These are phyloP conservation scores for Cuculus canorus DNA, from an alignment of 2,797 vertebrate species.

Conservation along the genomic window DNA sequence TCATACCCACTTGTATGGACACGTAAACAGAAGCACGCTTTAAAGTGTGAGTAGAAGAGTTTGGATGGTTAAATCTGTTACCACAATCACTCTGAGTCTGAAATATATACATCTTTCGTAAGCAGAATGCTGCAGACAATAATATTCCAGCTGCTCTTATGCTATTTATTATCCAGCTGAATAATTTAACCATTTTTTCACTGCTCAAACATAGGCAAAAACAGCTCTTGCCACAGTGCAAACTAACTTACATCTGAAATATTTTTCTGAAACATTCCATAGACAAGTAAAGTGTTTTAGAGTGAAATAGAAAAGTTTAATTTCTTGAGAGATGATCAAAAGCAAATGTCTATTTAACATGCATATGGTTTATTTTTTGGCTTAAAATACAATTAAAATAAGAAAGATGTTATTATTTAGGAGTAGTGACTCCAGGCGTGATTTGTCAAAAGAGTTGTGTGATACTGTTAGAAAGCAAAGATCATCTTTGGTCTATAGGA, in stretches of 20 bases:
- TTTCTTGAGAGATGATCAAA: not conserved
- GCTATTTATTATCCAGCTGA: not conserved
- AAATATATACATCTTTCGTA: not conserved
- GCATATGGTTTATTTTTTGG: not conserved
- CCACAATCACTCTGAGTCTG: not conserved
- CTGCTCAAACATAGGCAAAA: not conserved
- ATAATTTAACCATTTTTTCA: not conserved
- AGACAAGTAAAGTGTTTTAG: not conserved
- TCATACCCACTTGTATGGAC: not conserved
- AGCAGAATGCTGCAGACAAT: not conserved
- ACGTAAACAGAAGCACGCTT: not conserved
- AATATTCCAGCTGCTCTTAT: not conserved
- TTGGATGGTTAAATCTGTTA: not conserved
- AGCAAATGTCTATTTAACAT: slow-evolving; percentile 6
- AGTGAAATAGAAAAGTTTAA: not conserved
- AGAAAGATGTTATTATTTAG: slow-evolving; percentile 26
- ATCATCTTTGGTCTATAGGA: not conserved
- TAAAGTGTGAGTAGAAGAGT: not conserved
- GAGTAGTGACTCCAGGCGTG: not conserved
- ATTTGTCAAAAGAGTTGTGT: slow-evolving; percentile 1
- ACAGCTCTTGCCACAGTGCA: not conserved
- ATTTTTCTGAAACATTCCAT: not conserved
- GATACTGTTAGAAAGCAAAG: slow-evolving; percentile 34
- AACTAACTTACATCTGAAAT: not conserved
- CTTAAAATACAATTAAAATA: not conserved